Evolutionary conservation across 2,797 vertebrate species (phyloP).

Genomic region (Epinephelus malabaricus): DNA sequence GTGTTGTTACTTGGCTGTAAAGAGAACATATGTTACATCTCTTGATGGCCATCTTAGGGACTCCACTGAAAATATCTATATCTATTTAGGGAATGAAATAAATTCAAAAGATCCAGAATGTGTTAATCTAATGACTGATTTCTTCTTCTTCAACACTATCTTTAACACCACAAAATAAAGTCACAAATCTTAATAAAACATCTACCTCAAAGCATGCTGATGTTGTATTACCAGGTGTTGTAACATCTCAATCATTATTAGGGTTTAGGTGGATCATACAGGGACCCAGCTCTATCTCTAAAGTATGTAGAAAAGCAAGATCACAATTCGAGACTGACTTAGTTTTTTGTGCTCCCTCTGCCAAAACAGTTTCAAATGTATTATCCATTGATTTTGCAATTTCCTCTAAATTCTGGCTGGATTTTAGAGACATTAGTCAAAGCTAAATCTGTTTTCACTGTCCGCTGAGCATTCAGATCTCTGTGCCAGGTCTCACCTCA

Average conservation of each 20-base stretch:
- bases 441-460: constrained; percentile 6
- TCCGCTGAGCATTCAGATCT: constrained; percentile 9
- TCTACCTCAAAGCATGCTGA: neutral
- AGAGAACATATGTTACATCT: neutral
- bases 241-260: neutral
- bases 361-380: neutral
- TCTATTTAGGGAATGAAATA: no score
- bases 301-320: neutral
- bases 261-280: neutral
- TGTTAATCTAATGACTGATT: neutral
- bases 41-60: neutral
- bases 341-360: neutral
- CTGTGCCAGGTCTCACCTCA: constrained; percentile 1
- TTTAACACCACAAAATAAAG: neutral
- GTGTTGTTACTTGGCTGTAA: neutral
- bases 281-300: neutral
- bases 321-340: neutral
- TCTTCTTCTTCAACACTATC: neutral
- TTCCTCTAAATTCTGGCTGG: neutral
- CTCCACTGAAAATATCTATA: no score
- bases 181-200: neutral
- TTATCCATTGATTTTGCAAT: neutral
- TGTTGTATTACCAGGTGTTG: neutral
- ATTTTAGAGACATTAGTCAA: constrained; percentile 6
- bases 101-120: no score